Base-by-base conservation (phyloP, 2,113 vertebrate species). In the Sander vitreus region DNA sequence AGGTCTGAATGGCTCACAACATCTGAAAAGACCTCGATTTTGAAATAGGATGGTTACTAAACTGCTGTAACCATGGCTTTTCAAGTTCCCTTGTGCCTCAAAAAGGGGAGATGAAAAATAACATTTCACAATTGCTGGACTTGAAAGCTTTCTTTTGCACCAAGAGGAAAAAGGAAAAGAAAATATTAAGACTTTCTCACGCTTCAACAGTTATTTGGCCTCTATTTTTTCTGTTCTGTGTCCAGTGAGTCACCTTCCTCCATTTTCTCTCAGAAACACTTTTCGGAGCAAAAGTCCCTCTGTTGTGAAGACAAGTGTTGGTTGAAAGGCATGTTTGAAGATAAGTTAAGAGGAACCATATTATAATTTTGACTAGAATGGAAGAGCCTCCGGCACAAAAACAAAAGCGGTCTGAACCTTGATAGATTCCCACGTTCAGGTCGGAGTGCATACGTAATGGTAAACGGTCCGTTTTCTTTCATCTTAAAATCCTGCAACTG, bases 1-100 rank as follows among this genome's bases (percentile, higher is more conserved):
- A 80, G 91, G 91, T 91, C 89, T 87, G 81, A 93, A 83, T 80
- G 88, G 78, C 75, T 68, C 83, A 82, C 88, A 90, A 90, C 89
- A 89, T 88, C 80, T 93, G 85, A 89, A 94, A 93, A 93, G 89
- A 86, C 83, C 88, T 80, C 89, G 75, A 88, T 94, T 93, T 91
- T 70, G 63, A 92, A 93, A 93, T 81, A 71, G 91, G 86, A 91
- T 87, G 88, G 90, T 91, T 88, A 85, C 92, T 94, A 92, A 94
- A 95, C 90, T 93, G 90, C 93, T 93, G 86, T 93, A 93, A 91
- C 89, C 82, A 30, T 27, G 33, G 91, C 90, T 89, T 92, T 93
- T 92, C 89, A 93, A 84, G 88, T 87, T 90, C 89, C 80, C 80
- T 85, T 90, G 68, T 85, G 90, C 81, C 80, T 85, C 66, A 76